phyloP scores from a whole-genome alignment of 2,888 invertebrate species.

The Leucophenga montana region DNA sequence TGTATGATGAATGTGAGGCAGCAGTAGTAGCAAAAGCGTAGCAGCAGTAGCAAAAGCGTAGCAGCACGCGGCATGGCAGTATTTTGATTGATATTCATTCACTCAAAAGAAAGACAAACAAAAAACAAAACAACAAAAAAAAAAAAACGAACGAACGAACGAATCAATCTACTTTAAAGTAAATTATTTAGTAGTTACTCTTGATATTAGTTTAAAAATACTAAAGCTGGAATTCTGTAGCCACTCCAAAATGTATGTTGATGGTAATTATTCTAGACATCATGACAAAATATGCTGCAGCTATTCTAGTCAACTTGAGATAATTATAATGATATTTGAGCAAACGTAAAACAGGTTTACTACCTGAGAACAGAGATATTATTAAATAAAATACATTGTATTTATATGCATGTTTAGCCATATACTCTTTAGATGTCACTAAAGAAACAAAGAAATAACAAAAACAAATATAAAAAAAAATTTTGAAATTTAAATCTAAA shows the following conservation, averaged over 20 bases:
- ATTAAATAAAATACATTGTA: background rate
- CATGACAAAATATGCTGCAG: background rate
- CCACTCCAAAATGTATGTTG: background rate
- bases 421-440: background rate
- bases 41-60: too few relatives aligned
- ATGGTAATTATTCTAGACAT: too few relatives aligned
- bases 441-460: background rate
- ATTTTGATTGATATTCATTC: background rate
- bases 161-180: background rate
- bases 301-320: slow-evolving; percentile 2
- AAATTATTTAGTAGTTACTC: background rate
- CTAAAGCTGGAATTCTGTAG: slow-evolving; percentile 3
- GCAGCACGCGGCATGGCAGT: too few relatives aligned
- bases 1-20: slow-evolving; percentile 40
- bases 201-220: background rate
- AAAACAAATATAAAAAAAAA: slow-evolving; percentile 11
- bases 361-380: background rate
- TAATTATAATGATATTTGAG: background rate
- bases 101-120: background rate
- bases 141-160: background rate
- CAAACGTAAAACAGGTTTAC: background rate
- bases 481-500: background rate
- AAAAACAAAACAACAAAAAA: background rate
- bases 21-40: slow-evolving; percentile 35
- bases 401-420: background rate